These are phyloP conservation scores for Hypena proboscidalis DNA, from an alignment of 2,888 invertebrate species.

Conservation along the genomic window DNA sequence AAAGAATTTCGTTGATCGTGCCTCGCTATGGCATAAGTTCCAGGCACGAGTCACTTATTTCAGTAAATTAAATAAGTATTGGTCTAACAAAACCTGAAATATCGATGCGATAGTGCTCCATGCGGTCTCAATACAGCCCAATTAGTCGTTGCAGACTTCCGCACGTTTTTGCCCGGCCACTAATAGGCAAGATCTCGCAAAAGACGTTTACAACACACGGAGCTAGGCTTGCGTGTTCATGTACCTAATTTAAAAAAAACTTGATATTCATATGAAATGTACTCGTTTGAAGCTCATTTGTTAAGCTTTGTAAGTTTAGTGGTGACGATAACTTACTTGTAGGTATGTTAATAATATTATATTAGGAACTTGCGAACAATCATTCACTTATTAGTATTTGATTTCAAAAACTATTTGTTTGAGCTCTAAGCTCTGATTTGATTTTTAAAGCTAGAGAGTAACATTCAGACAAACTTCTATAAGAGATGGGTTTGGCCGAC, in stretches of 20 bases:
- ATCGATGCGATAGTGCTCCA: slow-evolving; percentile 56
- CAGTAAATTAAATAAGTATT: slow-evolving; percentile 40
- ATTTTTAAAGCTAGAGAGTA: too few relatives aligned
- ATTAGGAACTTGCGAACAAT: too few relatives aligned
- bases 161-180: slow-evolving; percentile 79
- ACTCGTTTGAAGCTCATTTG: too few relatives aligned
- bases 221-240: slow-evolving; percentile 22
- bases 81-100: slow-evolving; percentile 50
- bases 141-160: slow-evolving; percentile 78
- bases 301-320: too few relatives aligned
- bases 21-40: slow-evolving; percentile 26
- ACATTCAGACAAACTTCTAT: too few relatives aligned
- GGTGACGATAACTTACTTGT: too few relatives aligned
- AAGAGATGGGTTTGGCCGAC: too few relatives aligned
- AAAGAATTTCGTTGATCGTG: background rate
- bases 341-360: too few relatives aligned
- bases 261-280: too few relatives aligned
- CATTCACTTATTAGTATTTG: too few relatives aligned
- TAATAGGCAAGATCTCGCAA: slow-evolving; percentile 73
- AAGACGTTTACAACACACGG: slow-evolving; percentile 57
- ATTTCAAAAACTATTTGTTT: too few relatives aligned
- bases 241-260: background rate
- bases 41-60: slow-evolving; percentile 44
- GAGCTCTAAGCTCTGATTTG: too few relatives aligned
- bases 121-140: slow-evolving; percentile 77